Conservation (phyloP, 2,113 vertebrate genomes). For the Meriones unguiculatus region DNA sequence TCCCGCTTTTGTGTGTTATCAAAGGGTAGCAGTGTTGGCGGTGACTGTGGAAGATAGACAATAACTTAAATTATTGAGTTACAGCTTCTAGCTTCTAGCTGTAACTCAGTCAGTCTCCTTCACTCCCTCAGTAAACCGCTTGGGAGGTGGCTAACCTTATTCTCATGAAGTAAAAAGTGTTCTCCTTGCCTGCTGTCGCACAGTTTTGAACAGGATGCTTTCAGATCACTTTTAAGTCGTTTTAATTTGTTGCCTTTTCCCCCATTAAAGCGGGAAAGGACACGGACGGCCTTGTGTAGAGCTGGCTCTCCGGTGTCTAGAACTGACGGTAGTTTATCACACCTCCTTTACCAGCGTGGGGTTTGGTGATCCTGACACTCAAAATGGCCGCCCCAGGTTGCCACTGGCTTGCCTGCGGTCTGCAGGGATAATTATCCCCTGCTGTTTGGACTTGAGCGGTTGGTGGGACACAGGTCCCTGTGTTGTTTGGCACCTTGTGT, state of each 20-base stretch:
- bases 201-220: neutral
- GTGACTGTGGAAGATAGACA: conserved; percentile 6
- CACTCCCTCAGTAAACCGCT: conserved; percentile 27
- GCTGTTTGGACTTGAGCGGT: conserved; percentile 22
- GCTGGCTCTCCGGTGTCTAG: neutral
- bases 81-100: conserved; percentile 32
- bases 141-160: neutral
- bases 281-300: neutral
- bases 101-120: conserved; percentile 40
- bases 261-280: conserved; percentile 34
- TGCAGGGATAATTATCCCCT: neutral
- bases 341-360: conserved; percentile 30
- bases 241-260: neutral
- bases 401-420: neutral
- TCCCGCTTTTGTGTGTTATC: conserved; percentile 52
- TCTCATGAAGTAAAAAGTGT: neutral
- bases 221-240: conserved; percentile 57
- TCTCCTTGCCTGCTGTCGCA: neutral
- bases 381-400: neutral
- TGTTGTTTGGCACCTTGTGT: neutral
- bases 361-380: conserved; percentile 14
- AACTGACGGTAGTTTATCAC: neutral
- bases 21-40: neutral
- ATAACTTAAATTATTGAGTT: conserved; percentile 11
- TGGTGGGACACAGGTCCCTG: neutral